These are phyloP conservation scores for Anguilla anguilla DNA, from an alignment of 2,797 vertebrate species.

Conservation along the genomic window DNA sequence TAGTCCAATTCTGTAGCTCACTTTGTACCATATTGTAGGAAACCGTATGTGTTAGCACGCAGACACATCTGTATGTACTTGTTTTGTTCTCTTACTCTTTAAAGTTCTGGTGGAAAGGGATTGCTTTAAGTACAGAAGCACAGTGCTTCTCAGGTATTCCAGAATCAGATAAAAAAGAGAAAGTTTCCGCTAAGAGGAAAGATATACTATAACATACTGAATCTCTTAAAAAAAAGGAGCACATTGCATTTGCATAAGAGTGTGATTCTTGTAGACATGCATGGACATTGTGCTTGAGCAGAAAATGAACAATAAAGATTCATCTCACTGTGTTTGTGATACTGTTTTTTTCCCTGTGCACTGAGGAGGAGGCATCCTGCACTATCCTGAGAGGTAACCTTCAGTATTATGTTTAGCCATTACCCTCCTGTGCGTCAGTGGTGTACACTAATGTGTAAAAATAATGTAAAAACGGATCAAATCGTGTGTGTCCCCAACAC, in stretches of 20 bases:
- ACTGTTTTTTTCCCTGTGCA: slow-evolving; percentile 8
- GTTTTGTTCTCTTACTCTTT: slow-evolving; percentile 17
- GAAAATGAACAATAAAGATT: slow-evolving; percentile 66
- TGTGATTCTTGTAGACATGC: slow-evolving; percentile 70
- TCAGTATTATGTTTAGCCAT: background rate
- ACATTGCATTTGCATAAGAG: slow-evolving; percentile 10
- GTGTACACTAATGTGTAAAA: background rate
- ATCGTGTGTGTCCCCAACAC: no score
- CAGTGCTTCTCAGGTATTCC: background rate
- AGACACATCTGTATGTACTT: background rate
- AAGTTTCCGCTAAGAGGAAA: background rate
- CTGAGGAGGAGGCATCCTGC: background rate
- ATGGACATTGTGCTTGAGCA: slow-evolving; percentile 68
- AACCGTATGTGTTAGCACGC: background rate
- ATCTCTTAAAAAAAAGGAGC: background rate
- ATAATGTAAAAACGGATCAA: background rate
- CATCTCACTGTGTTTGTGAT: background rate
- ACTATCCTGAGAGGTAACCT: background rate
- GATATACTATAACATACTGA: background rate
- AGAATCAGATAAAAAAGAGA: background rate
- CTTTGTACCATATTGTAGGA: background rate
- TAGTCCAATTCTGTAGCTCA: background rate
- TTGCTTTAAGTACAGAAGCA: slow-evolving; percentile 2
- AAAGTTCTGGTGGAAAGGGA: background rate
- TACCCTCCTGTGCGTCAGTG: background rate